Conservation (phyloP, 1,140 invertebrate genomes). For the Mamestra configurata region DNA sequence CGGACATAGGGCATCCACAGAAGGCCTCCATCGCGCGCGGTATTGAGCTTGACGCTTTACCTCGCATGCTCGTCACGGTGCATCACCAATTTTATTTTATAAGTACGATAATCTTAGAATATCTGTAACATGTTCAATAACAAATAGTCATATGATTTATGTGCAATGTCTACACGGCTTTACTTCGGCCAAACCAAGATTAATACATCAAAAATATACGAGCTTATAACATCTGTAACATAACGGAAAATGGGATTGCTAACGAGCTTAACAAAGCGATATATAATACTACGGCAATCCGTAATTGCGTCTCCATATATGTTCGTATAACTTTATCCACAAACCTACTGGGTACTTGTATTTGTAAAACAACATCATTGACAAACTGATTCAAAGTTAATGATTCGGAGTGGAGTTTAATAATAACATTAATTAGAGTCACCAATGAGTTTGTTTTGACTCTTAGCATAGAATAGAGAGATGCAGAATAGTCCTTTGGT, state of each 20-base stretch:
- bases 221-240: neutral
- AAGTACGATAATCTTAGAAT: no score
- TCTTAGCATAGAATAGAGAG: neutral
- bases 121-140: no score
- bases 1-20: no score
- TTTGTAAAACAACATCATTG: slow-evolving; percentile 19
- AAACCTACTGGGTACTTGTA: neutral
- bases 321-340: neutral
- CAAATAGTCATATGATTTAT: no score
- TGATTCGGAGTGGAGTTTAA: slow-evolving; percentile 35
- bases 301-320: neutral
- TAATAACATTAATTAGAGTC: slow-evolving; percentile 57
- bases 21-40: no score
- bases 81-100: no score
- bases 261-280: neutral
- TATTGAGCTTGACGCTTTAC: no score
- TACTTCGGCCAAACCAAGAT: no score
- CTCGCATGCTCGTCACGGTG: no score
- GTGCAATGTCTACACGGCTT: no score
- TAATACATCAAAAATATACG: no score
- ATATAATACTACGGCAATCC: neutral
- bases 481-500: no score
- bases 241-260: neutral
- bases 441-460: slow-evolving; percentile 37
- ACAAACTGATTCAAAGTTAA: slow-evolving; percentile 5